Percentiles rank a stretch among this genome's conserved stretches.
These are phyloP conservation scores for Rhynchophorus ferrugineus DNA, from an alignment of 1,140 invertebrate genomes.

Conservation along the genomic window DNA sequence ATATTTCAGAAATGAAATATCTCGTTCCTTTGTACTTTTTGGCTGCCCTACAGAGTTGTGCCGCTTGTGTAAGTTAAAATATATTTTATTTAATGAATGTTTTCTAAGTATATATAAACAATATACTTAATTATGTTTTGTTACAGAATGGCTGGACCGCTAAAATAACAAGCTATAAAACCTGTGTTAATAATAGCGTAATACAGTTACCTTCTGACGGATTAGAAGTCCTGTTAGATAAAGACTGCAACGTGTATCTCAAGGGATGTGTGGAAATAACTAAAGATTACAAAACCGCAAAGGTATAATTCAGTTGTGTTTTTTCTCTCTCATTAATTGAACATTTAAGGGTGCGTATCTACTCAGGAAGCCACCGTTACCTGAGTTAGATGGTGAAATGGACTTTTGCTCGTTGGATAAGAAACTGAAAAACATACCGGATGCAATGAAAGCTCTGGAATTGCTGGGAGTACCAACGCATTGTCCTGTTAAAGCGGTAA, in stretches of 20 bases:
- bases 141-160: conserved; percentile 27
- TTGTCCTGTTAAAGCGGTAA: conserved; percentile 17
- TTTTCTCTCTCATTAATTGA: too few relatives aligned
- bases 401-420: conserved; percentile 4
- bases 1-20: too few relatives aligned
- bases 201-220: conserved; percentile 16
- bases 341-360: conserved; percentile 9
- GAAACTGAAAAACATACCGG: conserved; percentile 2
- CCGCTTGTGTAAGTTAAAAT: conserved; percentile 5
- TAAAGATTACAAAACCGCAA: conserved; percentile 24
- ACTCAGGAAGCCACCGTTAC: conserved; percentile 11
- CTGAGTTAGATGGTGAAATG: conserved; percentile 11
- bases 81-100: too few relatives aligned
- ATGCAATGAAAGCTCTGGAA: conserved; percentile 1
- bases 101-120: neutral
- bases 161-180: conserved; percentile 20
- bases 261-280: conserved; percentile 25
- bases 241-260: conserved; percentile 24
- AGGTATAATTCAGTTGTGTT: conserved; percentile 15
- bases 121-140: too few relatives aligned
- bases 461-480: conserved; percentile 8
- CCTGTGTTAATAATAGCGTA: conserved; percentile 21
- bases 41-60: neutral
- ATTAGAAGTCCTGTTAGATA: conserved; percentile 19
- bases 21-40: too few relatives aligned